A percentile compares a stretch with the other conserved stretches of the same genome.
Conservation (phyloP, 2,797 vertebrate genomes). For the Cryptoprocta ferox region DNA sequence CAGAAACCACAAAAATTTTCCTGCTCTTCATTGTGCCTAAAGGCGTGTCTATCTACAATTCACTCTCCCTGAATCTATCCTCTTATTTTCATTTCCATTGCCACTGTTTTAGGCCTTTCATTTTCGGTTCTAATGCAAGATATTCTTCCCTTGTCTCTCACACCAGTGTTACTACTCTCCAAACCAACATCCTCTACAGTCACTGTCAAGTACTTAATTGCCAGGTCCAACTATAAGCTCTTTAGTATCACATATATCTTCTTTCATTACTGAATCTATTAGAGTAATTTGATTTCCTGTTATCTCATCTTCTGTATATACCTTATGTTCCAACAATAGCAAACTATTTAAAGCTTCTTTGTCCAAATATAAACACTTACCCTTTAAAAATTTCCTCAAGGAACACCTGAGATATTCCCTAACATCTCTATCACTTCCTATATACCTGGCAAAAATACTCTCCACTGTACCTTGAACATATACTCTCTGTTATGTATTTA, state of each 20-base stretch:
- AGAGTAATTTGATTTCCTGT: not conserved
- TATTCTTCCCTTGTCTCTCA: not conserved
- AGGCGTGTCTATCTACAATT: not conserved
- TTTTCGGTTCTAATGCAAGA: not conserved
- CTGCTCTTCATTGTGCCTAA: not conserved
- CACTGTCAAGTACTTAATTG: not conserved
- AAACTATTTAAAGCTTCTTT: slow-evolving; percentile 12
- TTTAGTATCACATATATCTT: not conserved
- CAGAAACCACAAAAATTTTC: not conserved
- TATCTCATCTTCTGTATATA: not conserved
- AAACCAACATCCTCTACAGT: not conserved
- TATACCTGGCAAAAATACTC: not conserved
- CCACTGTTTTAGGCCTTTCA: slow-evolving; percentile 6
- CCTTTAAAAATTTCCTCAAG: slow-evolving; percentile 35
- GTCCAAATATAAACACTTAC: not conserved
- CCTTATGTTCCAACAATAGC: not conserved
- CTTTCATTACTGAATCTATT: not conserved
- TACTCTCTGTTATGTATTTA: not conserved
- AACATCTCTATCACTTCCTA: not conserved
- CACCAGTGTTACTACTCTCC: not conserved
- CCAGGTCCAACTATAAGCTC: not conserved
- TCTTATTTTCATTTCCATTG: not conserved
- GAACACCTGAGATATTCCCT: not conserved
- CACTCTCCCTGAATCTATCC: not conserved
- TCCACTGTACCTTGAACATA: not conserved